Evolutionary conservation across 2,113 vertebrate species (phyloP), one percentile per base, ranked within the genome.

Genomic region (Tursiops truncatus): DNA sequence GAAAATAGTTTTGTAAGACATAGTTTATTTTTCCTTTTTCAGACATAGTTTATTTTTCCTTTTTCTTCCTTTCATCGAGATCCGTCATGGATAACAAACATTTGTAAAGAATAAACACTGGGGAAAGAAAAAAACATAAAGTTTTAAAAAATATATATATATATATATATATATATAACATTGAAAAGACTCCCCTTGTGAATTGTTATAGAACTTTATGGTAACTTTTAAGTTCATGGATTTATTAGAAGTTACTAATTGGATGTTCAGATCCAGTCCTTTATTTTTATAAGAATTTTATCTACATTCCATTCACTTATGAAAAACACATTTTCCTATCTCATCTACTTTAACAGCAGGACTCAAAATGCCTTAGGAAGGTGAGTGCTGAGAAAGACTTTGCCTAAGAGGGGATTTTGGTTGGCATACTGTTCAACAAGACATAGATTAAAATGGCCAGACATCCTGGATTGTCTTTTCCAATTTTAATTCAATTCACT

Each of bases 101-200:
- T 67, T 92, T 95, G 73, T 17, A 94, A 93, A 94, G 25, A 91
- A 83, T 85, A 81, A 97, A 74, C 33, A 88, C 0, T 12, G 12
- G n/a, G 56, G 4, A 71, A 93, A 96, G 81, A 79, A 95, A 80
- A 95, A 96, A 41, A 14, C 33, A 58, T 17, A 18, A 50, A 15
- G 5, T 73, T 73, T 60, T 3, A 50, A 13, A 50, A 38, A n/a
- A 38, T 38, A 38, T 38, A 38, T 53, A 58, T 79, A 44, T 44
- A 83, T 56, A 91, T 95, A 86, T 95, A 97, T 95, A 86, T 95
- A 97, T 95, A 86, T 95, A 97, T 95, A 97, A 95, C 21, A 0
- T 5, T 92, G 63, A 14, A 67, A 89, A 92, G 94, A 94, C 41
- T 96, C 87, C 25, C 25, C 73, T 90, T 62, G 67, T 98, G 65